phyloP scores from a whole-genome alignment of 2,888 invertebrate species.

The Drosophila lutescens region DNA sequence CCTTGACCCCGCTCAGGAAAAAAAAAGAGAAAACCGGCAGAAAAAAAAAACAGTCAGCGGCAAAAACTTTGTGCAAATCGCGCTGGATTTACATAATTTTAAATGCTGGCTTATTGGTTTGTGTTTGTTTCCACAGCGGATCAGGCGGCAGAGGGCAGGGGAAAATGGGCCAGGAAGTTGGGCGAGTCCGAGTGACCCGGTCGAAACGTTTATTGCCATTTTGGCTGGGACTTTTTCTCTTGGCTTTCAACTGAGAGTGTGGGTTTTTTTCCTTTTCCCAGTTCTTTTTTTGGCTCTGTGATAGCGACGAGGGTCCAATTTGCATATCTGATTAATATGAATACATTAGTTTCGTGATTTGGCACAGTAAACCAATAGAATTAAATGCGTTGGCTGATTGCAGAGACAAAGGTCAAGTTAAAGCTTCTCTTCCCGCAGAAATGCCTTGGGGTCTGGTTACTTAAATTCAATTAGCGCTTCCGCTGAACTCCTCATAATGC shows the following conservation, averaged over 20 bases:
- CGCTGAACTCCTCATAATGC: constrained; percentile 70
- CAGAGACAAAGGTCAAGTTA: constrained; percentile 62
- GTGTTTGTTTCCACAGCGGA: constrained; percentile 54
- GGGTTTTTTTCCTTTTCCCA: constrained; percentile 4
- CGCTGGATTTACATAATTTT: constrained; percentile 70
- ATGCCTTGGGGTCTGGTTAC: constrained; percentile 55
- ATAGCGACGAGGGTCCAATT: constrained; percentile 55
- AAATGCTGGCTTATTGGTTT: constrained; percentile 72
- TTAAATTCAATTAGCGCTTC: constrained; percentile 79
- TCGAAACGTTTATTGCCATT: constrained; percentile 60
- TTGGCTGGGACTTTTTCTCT: constrained; percentile 30
- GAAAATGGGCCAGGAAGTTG: constrained; percentile 35
- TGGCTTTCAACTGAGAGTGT: constrained; percentile 9
- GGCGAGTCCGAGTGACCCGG: constrained; percentile 58
- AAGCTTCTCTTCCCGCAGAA: neutral
- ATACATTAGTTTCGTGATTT: constrained; percentile 72
- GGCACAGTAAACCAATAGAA: constrained; percentile 58
- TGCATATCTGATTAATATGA: constrained; percentile 81
- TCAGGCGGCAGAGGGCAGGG: constrained; percentile 18
- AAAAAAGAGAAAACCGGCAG: constrained; percentile 13
- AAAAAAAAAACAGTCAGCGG: constrained; percentile 21
- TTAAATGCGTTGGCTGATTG: constrained; percentile 61
- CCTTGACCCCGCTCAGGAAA: constrained; percentile 54
- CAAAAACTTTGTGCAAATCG: constrained; percentile 67
- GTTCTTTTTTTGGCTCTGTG: constrained; percentile 40